Base-by-base conservation (phyloP, 2,113 vertebrate species). In the Mesembrinibis cayennensis region DNA sequence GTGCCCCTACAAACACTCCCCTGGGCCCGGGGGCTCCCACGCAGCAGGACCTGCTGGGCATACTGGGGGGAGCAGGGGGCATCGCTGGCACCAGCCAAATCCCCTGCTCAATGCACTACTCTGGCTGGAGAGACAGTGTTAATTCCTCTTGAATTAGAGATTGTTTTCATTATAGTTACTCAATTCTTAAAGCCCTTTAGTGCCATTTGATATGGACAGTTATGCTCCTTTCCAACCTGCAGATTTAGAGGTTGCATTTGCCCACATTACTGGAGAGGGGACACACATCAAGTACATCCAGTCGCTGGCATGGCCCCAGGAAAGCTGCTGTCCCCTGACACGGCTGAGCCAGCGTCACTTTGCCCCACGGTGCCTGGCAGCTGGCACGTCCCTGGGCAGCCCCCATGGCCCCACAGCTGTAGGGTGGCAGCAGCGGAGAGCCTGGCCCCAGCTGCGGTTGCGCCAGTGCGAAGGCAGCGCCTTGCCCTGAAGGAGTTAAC, bases 181-280 rank as follows among this genome's bases (percentile, higher is more conserved):
- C 50, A 49, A 0, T 29, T 52, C 79, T 36, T 40, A 69, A 76
- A 86, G 93, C 53, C 76, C 58, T 85, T 56, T 15, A 26, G 22
- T 83, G 49, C 73, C 45, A 19, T 42, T 78, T 32, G 50, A 17
- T 5, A 8, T 0, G 14, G 88, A 45, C 72, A 36, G 16, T 30
- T 84, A 15, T 2, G 3, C 25, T 66, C 29, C 38, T 53, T 36
- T 38, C 65, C 81, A 61, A 26, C 55, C 50, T 9, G n/a, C 71
- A 32, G 47, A 8, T 25, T 16, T 1, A n/a, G 47, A 23, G 61
- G 21, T 0, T 14, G 36, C 0, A 0, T 56, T n/a, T 61, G 53
- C 44, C 38, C 47, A 1, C 0, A 2, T 16, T 8, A 15, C 63
- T 5, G 72, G 13, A 21, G 7, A 0, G 11, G 61, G 88, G 45